Evolutionary conservation across 2,113 vertebrate species (phyloP).

Genomic region (Gadus chalcogrammus): DNA sequence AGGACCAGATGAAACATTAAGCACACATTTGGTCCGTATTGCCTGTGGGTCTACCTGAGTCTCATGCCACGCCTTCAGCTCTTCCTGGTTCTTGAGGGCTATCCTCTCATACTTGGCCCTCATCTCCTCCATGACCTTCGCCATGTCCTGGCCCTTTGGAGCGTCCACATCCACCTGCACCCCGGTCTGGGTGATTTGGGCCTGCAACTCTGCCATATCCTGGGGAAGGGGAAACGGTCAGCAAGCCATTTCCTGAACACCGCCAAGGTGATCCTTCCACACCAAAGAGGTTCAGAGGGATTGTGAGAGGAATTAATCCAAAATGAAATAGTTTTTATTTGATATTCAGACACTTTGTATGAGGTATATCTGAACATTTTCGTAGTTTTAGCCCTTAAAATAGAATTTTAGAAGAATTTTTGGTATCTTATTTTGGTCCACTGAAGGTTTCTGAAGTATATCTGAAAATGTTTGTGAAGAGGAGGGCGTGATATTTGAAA

Average conservation of each 20-base stretch:
- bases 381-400: too few relatives aligned
- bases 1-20: not conserved
- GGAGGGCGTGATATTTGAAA: too few relatives aligned
- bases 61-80: conserved; percentile 80
- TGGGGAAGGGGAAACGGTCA: conserved; percentile 49
- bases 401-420: too few relatives aligned
- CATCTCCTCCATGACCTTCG: conserved; percentile 80
- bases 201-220: conserved; percentile 76
- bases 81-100: conserved; percentile 80
- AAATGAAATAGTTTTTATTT: too few relatives aligned
- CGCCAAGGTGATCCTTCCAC: conserved; percentile 10
- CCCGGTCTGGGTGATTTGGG: conserved; percentile 66
- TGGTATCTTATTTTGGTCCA: not conserved
- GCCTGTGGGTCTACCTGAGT: conserved; percentile 67
- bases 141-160: conserved; percentile 78
- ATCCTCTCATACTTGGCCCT: conserved; percentile 81
- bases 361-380: too few relatives aligned
- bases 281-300: conserved; percentile 13
- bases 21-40: not conserved
- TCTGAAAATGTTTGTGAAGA: too few relatives aligned
- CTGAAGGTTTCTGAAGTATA: not conserved
- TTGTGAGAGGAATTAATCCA: not conserved
- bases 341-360: too few relatives aligned
- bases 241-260: conserved; percentile 35
- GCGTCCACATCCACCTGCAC: conserved; percentile 84